Evolutionary conservation across 2,888 invertebrate species (phyloP), one percentile per base, ranked within the genome.

Genomic region (Endotricha flammealis): DNA sequence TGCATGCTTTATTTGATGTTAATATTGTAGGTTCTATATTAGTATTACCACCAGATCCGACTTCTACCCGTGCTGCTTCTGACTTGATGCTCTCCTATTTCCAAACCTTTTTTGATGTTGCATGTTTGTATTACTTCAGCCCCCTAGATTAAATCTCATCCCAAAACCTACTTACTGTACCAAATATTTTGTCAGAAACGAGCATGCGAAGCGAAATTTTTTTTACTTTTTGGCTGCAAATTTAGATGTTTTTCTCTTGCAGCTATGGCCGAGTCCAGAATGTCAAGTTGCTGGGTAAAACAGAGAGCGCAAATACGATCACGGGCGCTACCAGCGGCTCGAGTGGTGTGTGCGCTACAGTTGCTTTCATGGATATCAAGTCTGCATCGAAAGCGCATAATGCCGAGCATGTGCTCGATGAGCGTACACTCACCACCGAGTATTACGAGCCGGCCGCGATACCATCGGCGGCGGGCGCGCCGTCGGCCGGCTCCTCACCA

Each of bases 261-360:
- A 96, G 96, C 90, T 96, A 96, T 95, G 96, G 96, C 90, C 95
- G 95, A 90, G 96, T 97, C 89, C 97, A 97, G 90, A 96, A 95
- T 91, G 95, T 96, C 90, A 96, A 95, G 89, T 90, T 96, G 88
- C 90, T 96, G 90, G 91, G 93, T 79, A 80, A 85, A 81, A 78
- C 77, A 72, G 88, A 87, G 41, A 44, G 42, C 33, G 40, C 41
- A 73, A 85, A 73, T 78, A 76, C 81, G 76, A 78, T 67, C 81
- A 69, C 80, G 73, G 82, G 70, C 71, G 80, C 88, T 66, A 83
- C 76, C 65, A 82, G 81, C 59, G 79, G 80, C 64, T 77, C 86
- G 81, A 88, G 89, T 81, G 90, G 92, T 74, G 89, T 92, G 80
- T 93, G 94, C 88, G 95, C 95, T 82, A 94, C 95, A 77, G 95